Evolutionary conservation across 2,797 vertebrate genomes (phyloP), one percentile per base, ranked within the genome.

Genomic region (Hydrophis major): DNA sequence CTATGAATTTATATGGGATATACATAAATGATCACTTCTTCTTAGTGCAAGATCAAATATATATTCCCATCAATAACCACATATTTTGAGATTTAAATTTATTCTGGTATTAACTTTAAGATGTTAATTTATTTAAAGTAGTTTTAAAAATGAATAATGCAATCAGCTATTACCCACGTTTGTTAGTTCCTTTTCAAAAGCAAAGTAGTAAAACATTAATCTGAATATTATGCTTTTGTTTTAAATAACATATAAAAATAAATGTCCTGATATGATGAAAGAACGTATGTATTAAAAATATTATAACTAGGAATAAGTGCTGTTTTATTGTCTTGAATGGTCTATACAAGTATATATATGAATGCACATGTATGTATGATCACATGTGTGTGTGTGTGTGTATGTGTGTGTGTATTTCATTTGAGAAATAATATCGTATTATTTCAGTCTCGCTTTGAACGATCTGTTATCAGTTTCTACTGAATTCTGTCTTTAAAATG

Each of bases 381-480:
- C 59, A 2, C 6, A 5, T 42, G 42, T 42, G 42, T 42, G 42
- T 42, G 42, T 42, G 42, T 42, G 42, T 42, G 42, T 37, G 37
- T 37, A 0, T 42, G 50, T 60, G 27, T 47, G 20, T 47, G 60
- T 42, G 78, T 8, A 6, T 37, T 66, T 92, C 14, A 86, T 90
- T 97, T 94, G 87, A 93, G 42, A 87, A 96, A 95, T 94, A 14
- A 3, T 22, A 57, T 20, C 88, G 83, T 93, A 10, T 91, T 63
- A 95, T 95, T 95, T 92, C 87, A 74, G 50, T 93, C 93, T 53
- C 93, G 90, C 91, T 50, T 92, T 93, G 92, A 0, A 89, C 90
- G 92, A 95, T 93, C 32, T 93, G 88, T 32, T 92, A 93, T 91
- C 59, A 91, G 89, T 25, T 57, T 89, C 25, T 86, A n/a, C 59